Evolutionary conservation across 1,140 invertebrate species (phyloP).

Genomic region (Ruditapes philippinarum): DNA sequence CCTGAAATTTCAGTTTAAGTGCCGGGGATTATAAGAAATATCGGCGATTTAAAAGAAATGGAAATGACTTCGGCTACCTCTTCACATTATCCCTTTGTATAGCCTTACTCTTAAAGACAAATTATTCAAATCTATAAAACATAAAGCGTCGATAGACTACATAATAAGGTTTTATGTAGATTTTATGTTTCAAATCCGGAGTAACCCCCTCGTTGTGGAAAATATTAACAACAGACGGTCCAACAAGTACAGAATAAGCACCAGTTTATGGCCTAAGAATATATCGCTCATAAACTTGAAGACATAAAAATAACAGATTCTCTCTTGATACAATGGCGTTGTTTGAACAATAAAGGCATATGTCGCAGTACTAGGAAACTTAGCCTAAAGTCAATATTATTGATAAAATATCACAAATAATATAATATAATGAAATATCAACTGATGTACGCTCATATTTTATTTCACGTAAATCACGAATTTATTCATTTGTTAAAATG

Average conservation of each 20-base stretch:
- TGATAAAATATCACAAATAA: too few species aligned
- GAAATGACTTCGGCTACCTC: not conserved
- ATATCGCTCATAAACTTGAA: constrained; percentile 15
- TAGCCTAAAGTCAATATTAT: too few species aligned
- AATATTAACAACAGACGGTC: constrained; percentile 58
- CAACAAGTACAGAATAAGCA: constrained; percentile 37
- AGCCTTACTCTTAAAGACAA: not conserved
- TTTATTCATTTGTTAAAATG: too few species aligned
- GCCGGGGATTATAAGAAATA: constrained; percentile 44
- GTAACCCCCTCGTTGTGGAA: constrained; percentile 47
- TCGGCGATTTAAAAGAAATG: constrained; percentile 30
- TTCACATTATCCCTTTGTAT: not conserved
- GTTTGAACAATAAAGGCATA: constrained; percentile 38
- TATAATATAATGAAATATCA: too few species aligned
- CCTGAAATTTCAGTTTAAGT: constrained; percentile 39
- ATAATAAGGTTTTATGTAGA: constrained; percentile 59
- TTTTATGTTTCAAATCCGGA: constrained; percentile 53
- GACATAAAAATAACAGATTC: constrained; percentile 23
- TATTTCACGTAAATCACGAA: too few species aligned
- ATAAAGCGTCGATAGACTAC: constrained; percentile 58
- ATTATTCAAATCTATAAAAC: constrained; percentile 63
- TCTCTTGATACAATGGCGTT: not conserved
- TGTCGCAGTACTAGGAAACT: not conserved
- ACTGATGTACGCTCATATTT: too few species aligned
- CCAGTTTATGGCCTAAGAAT: constrained; percentile 34